Evolutionary conservation across 2,113 vertebrate species (phyloP), one percentile per base, ranked within the genome.

Genomic region (Cacatua alba): DNA sequence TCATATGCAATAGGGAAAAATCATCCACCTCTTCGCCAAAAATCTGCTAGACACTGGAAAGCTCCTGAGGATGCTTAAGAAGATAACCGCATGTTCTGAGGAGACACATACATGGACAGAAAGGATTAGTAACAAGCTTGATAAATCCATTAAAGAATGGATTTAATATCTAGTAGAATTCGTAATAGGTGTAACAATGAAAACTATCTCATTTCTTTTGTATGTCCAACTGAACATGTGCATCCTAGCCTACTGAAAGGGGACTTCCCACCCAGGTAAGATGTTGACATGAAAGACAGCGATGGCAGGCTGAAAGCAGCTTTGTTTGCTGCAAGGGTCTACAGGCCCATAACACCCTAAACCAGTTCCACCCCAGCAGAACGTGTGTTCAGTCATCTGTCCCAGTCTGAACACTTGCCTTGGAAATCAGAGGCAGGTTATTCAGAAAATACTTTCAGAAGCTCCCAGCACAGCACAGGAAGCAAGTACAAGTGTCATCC

Each of bases 121-220:
- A 62, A 31, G 39, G 6, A 15, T 59, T 37, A 62, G 14, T 23
- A 53, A 33, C 4, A 37, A 33, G 26, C 17, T 28, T 15, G 17
- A 67, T 43, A 82, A 67, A 59, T 33, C 11, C 14, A 57, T 39
- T 16, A 14, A 20, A 57, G 49, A 57, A 35, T 2, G 4, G 3
- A 65, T 57, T 59, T 59, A 0, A 37, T 43, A 59, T 37, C 14
- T 23, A 67, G 17, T 51, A 37, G 59, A 51, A 74, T 44, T 51
- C 0, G 0, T 51, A 57, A 43, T 6, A 33, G 17, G 63, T 46
- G n/a, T 62, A 62, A 76, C 41, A 46, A 39, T 25, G 4, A 62
- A 80, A 69, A 62, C 15, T 46, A 4, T 9, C 21, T 35, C 0
- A 28, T 68, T 62, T 60, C 44, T 67, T 67, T 37, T 28, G 11